Percentiles rank a stretch among this genome's conserved stretches.
phyloP scores from a whole-genome alignment of 2,888 invertebrate genomes.

The Mythimna pallens region DNA sequence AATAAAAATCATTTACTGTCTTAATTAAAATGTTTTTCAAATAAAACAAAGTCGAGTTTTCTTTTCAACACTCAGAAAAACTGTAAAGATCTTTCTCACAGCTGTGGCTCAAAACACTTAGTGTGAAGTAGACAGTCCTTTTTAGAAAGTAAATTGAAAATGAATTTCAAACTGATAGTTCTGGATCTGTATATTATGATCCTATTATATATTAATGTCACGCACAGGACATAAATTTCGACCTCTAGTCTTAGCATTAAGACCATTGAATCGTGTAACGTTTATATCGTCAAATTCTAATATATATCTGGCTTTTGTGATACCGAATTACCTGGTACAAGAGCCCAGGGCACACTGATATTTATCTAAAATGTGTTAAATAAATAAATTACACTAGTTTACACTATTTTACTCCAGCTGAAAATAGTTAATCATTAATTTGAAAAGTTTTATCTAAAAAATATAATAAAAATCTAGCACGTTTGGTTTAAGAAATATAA shows the following conservation, averaged over 20 bases:
- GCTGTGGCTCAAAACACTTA: slow-evolving; percentile 19
- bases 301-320: slow-evolving; percentile 8
- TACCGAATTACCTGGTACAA: too few relatives aligned
- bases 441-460: too few relatives aligned
- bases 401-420: too few relatives aligned
- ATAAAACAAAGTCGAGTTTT: slow-evolving; percentile 12
- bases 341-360: not conserved
- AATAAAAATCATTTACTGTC: slow-evolving; percentile 32
- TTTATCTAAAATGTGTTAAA: too few relatives aligned
- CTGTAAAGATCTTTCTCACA: slow-evolving; percentile 6
- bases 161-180: slow-evolving; percentile 31
- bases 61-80: slow-evolving; percentile 23
- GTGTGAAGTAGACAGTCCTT: slow-evolving; percentile 5
- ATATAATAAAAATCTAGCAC: too few relatives aligned
- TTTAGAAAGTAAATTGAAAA: slow-evolving; percentile 27
- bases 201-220: slow-evolving; percentile 38
- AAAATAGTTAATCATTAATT: too few relatives aligned
- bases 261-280: slow-evolving; percentile 38
- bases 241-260: slow-evolving; percentile 31
- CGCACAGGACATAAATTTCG: slow-evolving; percentile 47
- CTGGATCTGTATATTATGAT: slow-evolving; percentile 11
- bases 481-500: too few relatives aligned
- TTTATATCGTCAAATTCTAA: slow-evolving; percentile 34
- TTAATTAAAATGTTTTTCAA: slow-evolving; percentile 40
- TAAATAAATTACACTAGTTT: too few relatives aligned